Conservation (phyloP, 2,113 vertebrate species). For the Poecilia latipinna region DNA sequence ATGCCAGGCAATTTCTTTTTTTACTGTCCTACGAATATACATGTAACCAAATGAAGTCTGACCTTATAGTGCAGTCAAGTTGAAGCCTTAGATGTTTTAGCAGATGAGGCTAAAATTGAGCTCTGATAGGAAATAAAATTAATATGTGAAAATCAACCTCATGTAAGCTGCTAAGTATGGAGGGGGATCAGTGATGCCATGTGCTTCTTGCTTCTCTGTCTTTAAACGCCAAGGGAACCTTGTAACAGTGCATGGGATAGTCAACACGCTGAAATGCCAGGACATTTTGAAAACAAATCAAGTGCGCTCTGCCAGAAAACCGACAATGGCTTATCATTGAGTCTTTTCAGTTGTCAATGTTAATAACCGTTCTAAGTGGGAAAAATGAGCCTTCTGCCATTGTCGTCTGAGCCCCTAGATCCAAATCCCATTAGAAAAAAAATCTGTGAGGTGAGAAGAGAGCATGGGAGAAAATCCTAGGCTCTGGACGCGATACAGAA, state of each 20-base stretch:
- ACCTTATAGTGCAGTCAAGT: too few relatives aligned
- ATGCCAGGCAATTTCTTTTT: too few relatives aligned
- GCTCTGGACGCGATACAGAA: too few relatives aligned
- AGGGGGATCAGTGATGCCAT: not conserved
- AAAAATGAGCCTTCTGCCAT: not conserved
- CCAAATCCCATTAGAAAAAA: too few relatives aligned
- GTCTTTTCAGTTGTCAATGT: not conserved
- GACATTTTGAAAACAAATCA: not conserved
- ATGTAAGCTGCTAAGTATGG: not conserved
- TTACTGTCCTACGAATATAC: too few relatives aligned
- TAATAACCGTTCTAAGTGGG: not conserved
- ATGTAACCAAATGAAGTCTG: too few relatives aligned
- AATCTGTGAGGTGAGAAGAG: too few relatives aligned
- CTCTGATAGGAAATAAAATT: not conserved
- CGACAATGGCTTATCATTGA: not conserved
- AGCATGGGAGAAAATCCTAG: too few relatives aligned
- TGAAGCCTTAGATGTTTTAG: too few relatives aligned
- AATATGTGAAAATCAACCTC: not conserved
- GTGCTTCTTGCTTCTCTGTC: not conserved
- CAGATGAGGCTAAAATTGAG: too few relatives aligned
- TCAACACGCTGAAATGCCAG: not conserved
- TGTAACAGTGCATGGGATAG: not conserved
- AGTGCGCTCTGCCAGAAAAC: not conserved
- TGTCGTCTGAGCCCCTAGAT: not conserved
- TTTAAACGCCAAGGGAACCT: not conserved